Percentiles rank a stretch among this genome's conserved stretches.
Evolutionary conservation across 2,113 vertebrate genomes (phyloP).

Genomic region (Trochalopteron elliotii): DNA sequence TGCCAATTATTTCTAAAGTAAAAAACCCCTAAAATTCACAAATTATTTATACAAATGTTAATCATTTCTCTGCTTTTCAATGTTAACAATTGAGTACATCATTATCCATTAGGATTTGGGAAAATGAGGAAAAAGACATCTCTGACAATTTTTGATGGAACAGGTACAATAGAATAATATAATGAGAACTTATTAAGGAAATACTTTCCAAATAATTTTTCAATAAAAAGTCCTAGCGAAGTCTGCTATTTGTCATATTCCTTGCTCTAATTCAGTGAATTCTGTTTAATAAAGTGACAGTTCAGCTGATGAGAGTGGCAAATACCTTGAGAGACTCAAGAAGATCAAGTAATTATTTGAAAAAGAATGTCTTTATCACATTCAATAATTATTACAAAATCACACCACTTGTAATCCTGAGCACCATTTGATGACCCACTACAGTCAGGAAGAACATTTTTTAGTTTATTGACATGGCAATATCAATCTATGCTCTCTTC

Average conservation of each 20-base stretch:
- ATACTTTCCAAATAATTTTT: slow-evolving; percentile 34
- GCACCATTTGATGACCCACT: not conserved
- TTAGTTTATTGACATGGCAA: not conserved
- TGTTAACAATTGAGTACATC: not conserved
- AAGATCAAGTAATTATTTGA: slow-evolving; percentile 33
- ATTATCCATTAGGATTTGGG: not conserved
- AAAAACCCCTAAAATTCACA: not conserved
- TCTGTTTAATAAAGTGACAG: slow-evolving; percentile 29
- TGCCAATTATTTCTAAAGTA: slow-evolving; percentile 10
- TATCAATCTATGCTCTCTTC: not conserved
- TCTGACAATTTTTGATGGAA: slow-evolving; percentile 17
- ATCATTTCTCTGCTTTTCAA: not conserved
- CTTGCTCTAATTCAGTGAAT: not conserved
- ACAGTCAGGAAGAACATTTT: not conserved
- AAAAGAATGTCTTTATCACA: not conserved
- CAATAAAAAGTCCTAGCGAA: not conserved
- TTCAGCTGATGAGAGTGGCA: not conserved
- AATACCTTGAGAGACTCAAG: not conserved
- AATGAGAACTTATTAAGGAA: slow-evolving; percentile 17
- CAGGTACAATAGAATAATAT: not conserved
- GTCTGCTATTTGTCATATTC: slow-evolving; percentile 17
- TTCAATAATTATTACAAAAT: not conserved
- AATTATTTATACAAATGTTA: slow-evolving; percentile 14
- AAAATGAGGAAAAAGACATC: not conserved
- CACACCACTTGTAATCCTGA: not conserved